phyloP scores from a whole-genome alignment of 2,113 vertebrate species.

The Syrmaticus mikado region DNA sequence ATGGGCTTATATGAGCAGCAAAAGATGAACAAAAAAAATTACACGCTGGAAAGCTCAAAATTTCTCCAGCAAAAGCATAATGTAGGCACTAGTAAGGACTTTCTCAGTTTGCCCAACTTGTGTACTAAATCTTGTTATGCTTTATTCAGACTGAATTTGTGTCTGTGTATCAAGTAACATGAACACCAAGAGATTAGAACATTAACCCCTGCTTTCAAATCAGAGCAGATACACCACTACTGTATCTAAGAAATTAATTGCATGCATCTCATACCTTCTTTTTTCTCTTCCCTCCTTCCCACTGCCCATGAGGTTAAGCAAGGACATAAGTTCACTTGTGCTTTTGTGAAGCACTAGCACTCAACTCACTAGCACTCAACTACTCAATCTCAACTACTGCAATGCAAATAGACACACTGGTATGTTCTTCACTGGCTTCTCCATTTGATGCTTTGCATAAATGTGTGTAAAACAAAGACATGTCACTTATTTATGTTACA shows the following conservation, averaged over 20 bases:
- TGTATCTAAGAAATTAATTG: neutral
- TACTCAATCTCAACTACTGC: neutral
- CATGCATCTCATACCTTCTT: neutral
- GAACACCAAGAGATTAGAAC: neutral
- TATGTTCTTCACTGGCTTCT: neutral
- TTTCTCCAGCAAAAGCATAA: neutral
- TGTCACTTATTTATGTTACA: neutral
- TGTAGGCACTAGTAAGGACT: fast-evolving
- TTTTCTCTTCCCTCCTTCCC: neutral
- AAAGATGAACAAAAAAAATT: neutral
- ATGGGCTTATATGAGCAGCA: neutral
- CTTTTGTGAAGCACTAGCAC: neutral
- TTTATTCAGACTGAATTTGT: neutral
- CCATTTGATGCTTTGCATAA: neutral
- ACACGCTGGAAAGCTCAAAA: neutral
- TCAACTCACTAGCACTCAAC: no score
- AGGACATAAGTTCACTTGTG: neutral
- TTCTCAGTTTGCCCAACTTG: neutral
- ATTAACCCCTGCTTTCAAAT: fast-evolving
- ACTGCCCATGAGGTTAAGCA: fast-evolving
- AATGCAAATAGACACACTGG: neutral
- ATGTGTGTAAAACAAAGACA: neutral
- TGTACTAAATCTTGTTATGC: fast-evolving
- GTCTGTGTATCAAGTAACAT: neutral
- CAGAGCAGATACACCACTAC: neutral